Conservation (phyloP, 2,113 vertebrate species). For the Ictalurus furcatus region DNA sequence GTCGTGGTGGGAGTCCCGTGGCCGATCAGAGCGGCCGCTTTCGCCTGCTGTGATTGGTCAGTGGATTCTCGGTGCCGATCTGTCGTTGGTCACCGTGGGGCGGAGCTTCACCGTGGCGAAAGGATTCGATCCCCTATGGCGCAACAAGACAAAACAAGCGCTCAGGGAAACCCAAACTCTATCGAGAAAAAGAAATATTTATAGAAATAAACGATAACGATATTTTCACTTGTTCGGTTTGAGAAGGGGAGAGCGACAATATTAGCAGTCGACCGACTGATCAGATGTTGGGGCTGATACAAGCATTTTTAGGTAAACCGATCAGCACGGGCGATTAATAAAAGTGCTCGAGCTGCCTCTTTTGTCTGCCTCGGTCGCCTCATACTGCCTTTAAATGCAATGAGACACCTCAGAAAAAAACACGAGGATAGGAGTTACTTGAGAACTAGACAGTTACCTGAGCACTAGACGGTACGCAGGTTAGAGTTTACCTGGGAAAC, state of each 20-base stretch:
- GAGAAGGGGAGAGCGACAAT: neutral
- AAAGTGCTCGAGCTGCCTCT: neutral
- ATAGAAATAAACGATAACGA: neutral
- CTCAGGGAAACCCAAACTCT: neutral
- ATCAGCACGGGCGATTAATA: neutral
- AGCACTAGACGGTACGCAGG: neutral
- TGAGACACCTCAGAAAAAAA: neutral
- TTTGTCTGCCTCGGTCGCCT: neutral
- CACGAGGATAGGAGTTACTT: neutral
- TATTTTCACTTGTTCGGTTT: neutral
- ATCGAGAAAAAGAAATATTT: neutral
- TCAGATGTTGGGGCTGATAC: neutral
- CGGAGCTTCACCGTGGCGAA: conserved; percentile 90
- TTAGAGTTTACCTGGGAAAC: conserved; percentile 70
- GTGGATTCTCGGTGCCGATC: conserved; percentile 79
- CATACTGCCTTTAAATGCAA: neutral
- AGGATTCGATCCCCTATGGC: conserved; percentile 84
- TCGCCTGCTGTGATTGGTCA: conserved; percentile 51
- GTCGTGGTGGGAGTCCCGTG: neutral
- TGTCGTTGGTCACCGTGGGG: conserved; percentile 86
- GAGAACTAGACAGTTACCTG: neutral
- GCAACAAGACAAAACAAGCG: conserved; percentile 21
- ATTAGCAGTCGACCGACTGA: neutral
- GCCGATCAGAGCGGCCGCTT: neutral
- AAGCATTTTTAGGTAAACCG: neutral